Base-by-base conservation (phyloP, 2,888 invertebrate genomes). In the Lasioglossum villosulum region DNA sequence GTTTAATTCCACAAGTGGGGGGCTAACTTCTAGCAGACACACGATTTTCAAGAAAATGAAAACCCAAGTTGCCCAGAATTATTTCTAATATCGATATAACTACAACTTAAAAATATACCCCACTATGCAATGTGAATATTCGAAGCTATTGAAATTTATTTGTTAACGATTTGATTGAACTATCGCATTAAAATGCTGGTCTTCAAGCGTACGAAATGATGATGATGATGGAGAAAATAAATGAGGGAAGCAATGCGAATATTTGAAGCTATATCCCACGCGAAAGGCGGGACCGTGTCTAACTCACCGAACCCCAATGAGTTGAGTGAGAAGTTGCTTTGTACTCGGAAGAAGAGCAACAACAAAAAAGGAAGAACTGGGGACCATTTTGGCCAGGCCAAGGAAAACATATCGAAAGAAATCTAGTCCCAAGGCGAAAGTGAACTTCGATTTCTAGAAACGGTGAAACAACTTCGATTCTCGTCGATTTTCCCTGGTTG, bases 121-220 rank as follows among this genome's bases (percentile, higher is more conserved):
- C n/a, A n/a, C n/a, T n/a, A n/a, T n/a, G n/a, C n/a, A n/a, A n/a
- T n/a, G n/a, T n/a, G n/a, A n/a, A n/a, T n/a, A n/a, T n/a, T 79
- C 80, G 86, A 72, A 80, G 59, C 83, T 79, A 78, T 52, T 71
- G 70, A 74, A 83, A 80, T 86, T 80, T 74, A 74, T 75, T 83
- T 86, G 78, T 86, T 88, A 82, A 72, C 84, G 88, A 86, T 88
- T 71, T 75, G 81, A 86, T 82, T 74, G 73, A 88, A 88, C 70
- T 83, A 56, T 82, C 34, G 66, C 37, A 81, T 74, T 85, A 63
- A 78, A 84, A 78, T 86, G n/a, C 70, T 39, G 56, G 94, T 77
- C 81, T 86, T 89, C 45, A 86, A 85, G 56, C 78, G 78, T 59
- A 83, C 83, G 56, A 78, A 75, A 83, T 52, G 75, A 78, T 10